Evolutionary conservation across 2,797 vertebrate genomes (phyloP), one percentile per base, ranked within the genome.

Genomic region (Nannoperca australis): DNA sequence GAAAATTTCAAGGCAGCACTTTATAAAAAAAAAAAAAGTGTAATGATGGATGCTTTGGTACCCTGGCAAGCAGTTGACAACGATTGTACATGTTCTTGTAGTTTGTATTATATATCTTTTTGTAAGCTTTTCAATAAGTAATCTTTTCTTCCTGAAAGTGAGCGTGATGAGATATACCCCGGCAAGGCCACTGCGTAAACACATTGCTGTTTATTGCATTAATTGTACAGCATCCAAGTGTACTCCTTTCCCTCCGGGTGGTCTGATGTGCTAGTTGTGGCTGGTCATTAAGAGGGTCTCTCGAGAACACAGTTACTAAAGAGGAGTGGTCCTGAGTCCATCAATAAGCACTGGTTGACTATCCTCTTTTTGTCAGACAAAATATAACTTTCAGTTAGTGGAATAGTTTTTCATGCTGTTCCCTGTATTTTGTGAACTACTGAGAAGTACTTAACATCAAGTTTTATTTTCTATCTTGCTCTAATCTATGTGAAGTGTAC

Each of bases 1-100:
- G 38, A 81, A 82, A 69, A 22, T 62, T 70, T 83, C 72, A 81
- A 59, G 45, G 69, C 63, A 77, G 56, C 58, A 50, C 51, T 81
- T 73, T 34, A 34, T 34, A 34, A 34, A 34, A 34, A 5, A 34
- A 55, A 62, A 68, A 27, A 27, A 27, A 27, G 24, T 11, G 44
- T 56, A 42, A n/a, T 7, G 20, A 32, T 70, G 22, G 17, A 49
- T 20, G 32, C 10, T 47, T 14, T 42, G 5, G 3, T 45, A 27
- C 3, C 12, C 11, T 54, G 24, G 20, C 5, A n/a, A 44, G 55
- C 50, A 38, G 17, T 40, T 30, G 12, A 53, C n/a, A 42, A 50
- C 22, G 13, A 24, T 12, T 44, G n/a, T 30, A 27, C 17, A 12
- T 36, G 44, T 38, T 42, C 24, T 38, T 45, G 2, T 49, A 40